Base-by-base conservation (phyloP, 1,140 invertebrate species). In the Samia ricini region DNA sequence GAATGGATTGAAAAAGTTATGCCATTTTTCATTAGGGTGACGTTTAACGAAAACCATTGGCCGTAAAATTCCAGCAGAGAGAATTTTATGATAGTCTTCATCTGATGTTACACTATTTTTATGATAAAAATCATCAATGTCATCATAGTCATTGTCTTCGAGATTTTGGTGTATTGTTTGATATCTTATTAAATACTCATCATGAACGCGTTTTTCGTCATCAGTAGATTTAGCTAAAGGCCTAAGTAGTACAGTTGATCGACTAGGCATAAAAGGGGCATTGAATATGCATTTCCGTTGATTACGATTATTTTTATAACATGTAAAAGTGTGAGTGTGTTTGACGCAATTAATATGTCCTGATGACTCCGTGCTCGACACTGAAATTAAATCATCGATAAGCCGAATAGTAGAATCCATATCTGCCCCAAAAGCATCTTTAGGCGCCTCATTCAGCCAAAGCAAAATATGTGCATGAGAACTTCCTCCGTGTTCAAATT, bases 251-350 rank as follows among this genome's bases (percentile, higher is more conserved):
- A 49, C 22, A 5, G 58, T 60, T 51, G 19, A 22, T 15, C 21
- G 21, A 60, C 36, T 24, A 50, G 42, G 36, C 58, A 50, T 50
- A 18, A 60, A 60, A 23, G 58, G 58, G 15, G 58, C 42, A 21
- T 60, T 22, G 23, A 51, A 60, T 60, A 42, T 60, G 23, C 36
- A 60, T 60, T 50, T 60, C 24, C 23, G 12, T 60, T 51, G 58
- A 15, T 48, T 68, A 60, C 12, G 50, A n/a, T 2, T 63, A 22
- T n/a, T 51, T 64, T 71, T 63, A 42, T 64, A 69, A 48, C 71
- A 72, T n/a, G 56, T 66, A 33, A 57, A 74, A 36, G 18, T 66
- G 23, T 74, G 71, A n/a, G 64, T 42, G 56, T 74, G 68, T 52
- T 61, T 68, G 33, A 50, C 36, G 15, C 71, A 33, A 52, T 69